A percentile compares a stretch with the other conserved stretches of the same genome.
Evolutionary conservation across 2,888 invertebrate genomes (phyloP).

Genomic region (Nymphalis polychloros): DNA sequence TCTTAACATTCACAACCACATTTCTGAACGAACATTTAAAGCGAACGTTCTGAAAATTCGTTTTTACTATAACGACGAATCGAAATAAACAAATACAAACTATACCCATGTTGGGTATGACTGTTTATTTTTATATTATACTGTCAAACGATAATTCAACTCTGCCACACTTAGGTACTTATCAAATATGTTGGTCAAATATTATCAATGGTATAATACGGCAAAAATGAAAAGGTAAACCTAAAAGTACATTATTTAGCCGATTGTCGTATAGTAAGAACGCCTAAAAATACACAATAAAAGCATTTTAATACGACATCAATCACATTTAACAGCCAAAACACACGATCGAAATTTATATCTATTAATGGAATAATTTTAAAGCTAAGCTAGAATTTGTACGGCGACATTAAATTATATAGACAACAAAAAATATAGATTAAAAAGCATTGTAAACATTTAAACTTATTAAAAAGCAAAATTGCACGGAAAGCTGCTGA

Average conservation of each 20-base stretch:
- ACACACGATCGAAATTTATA: not conserved
- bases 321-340: not conserved
- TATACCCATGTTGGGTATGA: no score
- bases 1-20: constrained; percentile 33
- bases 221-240: no score
- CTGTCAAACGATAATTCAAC: no score
- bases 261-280: constrained; percentile 9
- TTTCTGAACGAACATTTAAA: not conserved
- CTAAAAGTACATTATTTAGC: no score
- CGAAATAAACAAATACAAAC: not conserved
- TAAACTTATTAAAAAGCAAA: constrained; percentile 15
- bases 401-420: constrained; percentile 6
- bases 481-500: constrained; percentile 33
- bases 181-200: no score
- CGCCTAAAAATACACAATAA: not conserved
- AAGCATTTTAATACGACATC: constrained; percentile 1
- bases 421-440: constrained; percentile 4
- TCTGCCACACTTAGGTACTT: no score
- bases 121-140: no score
- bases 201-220: no score
- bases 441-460: constrained; percentile 12
- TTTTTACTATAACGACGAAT: constrained; percentile 9
- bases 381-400: constrained; percentile 3
- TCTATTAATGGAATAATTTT: not conserved
- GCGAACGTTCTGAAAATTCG: not conserved